Base-by-base conservation (phyloP, 2,888 invertebrate species). In the Cheilosia variabilis region DNA sequence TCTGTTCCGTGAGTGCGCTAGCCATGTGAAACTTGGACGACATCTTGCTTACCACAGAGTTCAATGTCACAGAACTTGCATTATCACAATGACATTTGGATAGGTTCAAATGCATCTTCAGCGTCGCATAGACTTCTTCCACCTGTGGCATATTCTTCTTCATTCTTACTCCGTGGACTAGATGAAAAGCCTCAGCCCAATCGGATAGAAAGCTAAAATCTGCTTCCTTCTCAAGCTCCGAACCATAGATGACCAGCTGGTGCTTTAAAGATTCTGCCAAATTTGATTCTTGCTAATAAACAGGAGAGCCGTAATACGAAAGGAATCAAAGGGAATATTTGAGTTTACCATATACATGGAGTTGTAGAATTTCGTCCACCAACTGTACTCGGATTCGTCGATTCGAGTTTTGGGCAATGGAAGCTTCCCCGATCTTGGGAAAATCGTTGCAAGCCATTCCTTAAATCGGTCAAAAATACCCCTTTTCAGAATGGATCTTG, bases 151-250 rank as follows among this genome's bases (percentile, higher is more conserved):
- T 84, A n/a, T 91, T 90, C 69, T 89, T 90, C 52, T 90, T 90
- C 0, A 91, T 92, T 9, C 88, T 90, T 0, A 91, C 88, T 0
- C 91, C 91, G 88, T 94, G 95, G 88, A 94, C 94, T 69, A 96
- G 90, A 68, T 94, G 94, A 24, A 96, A 93, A 0, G 94, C 93
- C 47, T 93, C 92, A 53, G 96, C 93, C 93, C 94, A 94, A 89
- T 96, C 96, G 87, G 94, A 94, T 68, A 96, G 94, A 63, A 93
- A 93, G 1, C 93, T 91, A 89, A 95, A 96, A 88, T 95, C 94
- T 0, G 94, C 92, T 89, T 95, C 95, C 47, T 91, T 90, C 91
- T 96, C 96, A 80, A 96, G 89, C 90, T 96, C 96, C n/a, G 93
- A 92, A 7, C 91, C 89, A 90, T 94, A 96, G 79, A 95, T 93